Conservation (phyloP, 2,888 invertebrate species). For the Papilio elwesi region DNA sequence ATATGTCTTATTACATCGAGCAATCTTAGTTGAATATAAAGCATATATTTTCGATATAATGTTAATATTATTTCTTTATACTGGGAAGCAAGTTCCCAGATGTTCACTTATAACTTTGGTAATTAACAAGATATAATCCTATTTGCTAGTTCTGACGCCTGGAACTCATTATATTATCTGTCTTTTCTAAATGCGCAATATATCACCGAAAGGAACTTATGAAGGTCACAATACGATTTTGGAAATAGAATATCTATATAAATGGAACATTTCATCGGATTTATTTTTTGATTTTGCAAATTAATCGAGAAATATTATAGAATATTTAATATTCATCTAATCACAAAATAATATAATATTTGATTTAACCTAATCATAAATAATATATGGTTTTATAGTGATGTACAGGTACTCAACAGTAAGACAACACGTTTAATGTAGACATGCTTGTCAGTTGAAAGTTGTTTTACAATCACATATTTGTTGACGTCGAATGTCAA, state of each 20-base stretch:
- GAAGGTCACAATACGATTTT: background rate
- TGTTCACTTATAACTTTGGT: slow-evolving; percentile 7
- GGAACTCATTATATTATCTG: slow-evolving; percentile 7
- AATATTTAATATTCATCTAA: too few species aligned
- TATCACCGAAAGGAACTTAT: slow-evolving; percentile 9
- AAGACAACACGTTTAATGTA: too few species aligned
- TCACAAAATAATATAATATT: too few species aligned
- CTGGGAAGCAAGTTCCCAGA: background rate
- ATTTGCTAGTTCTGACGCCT: slow-evolving; percentile 13
- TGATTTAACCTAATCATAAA: too few species aligned
- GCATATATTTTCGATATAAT: background rate
- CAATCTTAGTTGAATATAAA: too few species aligned
- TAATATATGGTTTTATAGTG: too few species aligned
- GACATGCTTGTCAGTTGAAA: too few species aligned
- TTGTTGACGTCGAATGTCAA: too few species aligned
- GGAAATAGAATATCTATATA: background rate
- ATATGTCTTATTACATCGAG: too few species aligned
- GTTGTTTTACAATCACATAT: too few species aligned
- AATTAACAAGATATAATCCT: slow-evolving; percentile 19
- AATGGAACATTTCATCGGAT: background rate
- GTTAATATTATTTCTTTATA: background rate
- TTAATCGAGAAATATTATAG: too few species aligned
- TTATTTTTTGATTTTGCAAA: background rate
- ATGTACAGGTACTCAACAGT: too few species aligned
- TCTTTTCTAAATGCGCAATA: background rate